Evolutionary conservation across 2,888 invertebrate species (phyloP), one percentile per base, ranked within the genome.

Genomic region (Thereva unica): DNA sequence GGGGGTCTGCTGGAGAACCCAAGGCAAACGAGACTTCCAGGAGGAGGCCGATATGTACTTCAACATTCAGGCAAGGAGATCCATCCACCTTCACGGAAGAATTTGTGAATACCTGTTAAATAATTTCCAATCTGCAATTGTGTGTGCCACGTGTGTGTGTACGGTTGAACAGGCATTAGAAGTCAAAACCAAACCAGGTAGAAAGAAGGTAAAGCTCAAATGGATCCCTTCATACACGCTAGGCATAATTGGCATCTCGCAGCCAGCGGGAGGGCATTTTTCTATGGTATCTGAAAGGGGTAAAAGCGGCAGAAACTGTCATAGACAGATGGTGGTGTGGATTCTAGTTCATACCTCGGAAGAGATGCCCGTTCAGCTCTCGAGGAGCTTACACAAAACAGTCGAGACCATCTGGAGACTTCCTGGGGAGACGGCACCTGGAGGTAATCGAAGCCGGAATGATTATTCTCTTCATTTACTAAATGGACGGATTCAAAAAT

Each of bases 41-140:
- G n/a, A 42, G 56, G 56, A 34, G 35, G 56, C 42, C 34, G 56
- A 44, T 42, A 42, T 44, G 42, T 34, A 42, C 56, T 56, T 44
- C 34, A 41, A 9, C 23, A 23, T 23, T 23, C 23, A 23, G 23
- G 23, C 23, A 23, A 23, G 23, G 23, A 23, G 23, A 23, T 23
- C 2, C 42, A 41, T 5, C 44, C 37, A 52, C 5, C 44, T 56
- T 56, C 56, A 44, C 44, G 37, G 44, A 56, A 56, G 42, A 44
- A 56, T 56, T 56, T 56, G 44, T 56, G 56, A 56, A 56, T 56
- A 56, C 44, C 56, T 44, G 44, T 56, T 56, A 56, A 56, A 42
- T 56, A 41, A 56, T 42, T 23, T 23, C 1, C 23, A 23, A 23
- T 23, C 23, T 23, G 23, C 23, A 23, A 23, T 23, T 23, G 23